A percentile compares a stretch with the other conserved stretches of the same genome.
Conservation (phyloP, 2,113 vertebrate genomes). For the Ranitomeya imitator region DNA sequence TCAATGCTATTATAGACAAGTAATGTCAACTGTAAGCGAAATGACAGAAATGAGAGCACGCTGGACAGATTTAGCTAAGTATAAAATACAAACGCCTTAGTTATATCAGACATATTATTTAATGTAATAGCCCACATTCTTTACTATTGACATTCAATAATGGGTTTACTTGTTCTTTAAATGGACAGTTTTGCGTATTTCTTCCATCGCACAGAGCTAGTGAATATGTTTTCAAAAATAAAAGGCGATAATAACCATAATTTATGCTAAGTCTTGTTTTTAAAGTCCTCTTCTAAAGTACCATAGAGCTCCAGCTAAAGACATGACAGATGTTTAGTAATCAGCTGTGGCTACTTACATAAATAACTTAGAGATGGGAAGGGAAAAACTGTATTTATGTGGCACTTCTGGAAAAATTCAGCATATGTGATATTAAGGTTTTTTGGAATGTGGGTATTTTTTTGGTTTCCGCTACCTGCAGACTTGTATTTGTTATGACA, state of each 20-base stretch:
- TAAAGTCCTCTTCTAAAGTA: constrained; percentile 30
- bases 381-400: constrained; percentile 12
- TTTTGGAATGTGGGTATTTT: not conserved
- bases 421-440: constrained; percentile 24
- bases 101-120: constrained; percentile 34
- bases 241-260: constrained; percentile 41
- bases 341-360: constrained; percentile 32
- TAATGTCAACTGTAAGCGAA: not conserved
- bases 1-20: not conserved
- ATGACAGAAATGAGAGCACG: not conserved
- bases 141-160: constrained; percentile 27
- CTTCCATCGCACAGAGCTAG: not conserved
- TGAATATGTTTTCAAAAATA: constrained; percentile 29
- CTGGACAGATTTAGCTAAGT: constrained; percentile 27
- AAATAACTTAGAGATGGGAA: not conserved
- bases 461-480: not conserved
- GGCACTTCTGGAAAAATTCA: not conserved
- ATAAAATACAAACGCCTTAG: constrained; percentile 6
- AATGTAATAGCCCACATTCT: constrained; percentile 18
- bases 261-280: constrained; percentile 32
- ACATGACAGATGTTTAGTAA: constrained; percentile 41
- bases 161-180: constrained; percentile 29
- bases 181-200: constrained; percentile 32
- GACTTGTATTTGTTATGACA: not conserved
- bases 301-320: constrained; percentile 1